phyloP scores from a whole-genome alignment of 2,888 invertebrate genomes.

The Tuberolachnus salignus region DNA sequence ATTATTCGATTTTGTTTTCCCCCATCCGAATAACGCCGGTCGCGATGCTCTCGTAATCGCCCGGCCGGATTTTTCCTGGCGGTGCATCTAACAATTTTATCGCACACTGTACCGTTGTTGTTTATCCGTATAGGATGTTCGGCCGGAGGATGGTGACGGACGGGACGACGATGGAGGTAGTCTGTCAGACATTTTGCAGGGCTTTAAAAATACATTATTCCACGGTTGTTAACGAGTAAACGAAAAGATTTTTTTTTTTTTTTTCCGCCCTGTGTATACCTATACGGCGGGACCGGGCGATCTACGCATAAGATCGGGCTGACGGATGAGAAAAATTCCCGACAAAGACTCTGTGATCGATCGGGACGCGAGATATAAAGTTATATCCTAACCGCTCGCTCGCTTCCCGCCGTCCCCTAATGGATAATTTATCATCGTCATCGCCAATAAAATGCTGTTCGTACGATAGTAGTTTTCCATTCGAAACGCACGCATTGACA shows the following conservation, averaged over 20 bases:
- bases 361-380: slow-evolving; percentile 2
- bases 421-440: background rate
- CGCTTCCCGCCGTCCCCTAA: background rate
- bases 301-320: background rate
- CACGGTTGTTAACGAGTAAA: slow-evolving; percentile 9
- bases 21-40: background rate
- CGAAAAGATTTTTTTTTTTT: slow-evolving; percentile 3
- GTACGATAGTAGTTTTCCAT: too few relatives aligned
- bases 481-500: too few relatives aligned
- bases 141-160: too few relatives aligned
- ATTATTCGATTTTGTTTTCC: background rate
- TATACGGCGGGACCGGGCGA: background rate
- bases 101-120: background rate
- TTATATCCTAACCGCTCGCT: background rate
- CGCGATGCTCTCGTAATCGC: background rate
- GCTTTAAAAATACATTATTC: slow-evolving; percentile 25
- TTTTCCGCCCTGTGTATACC: background rate
- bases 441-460: background rate
- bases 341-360: slow-evolving; percentile 7
- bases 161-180: too few relatives aligned
- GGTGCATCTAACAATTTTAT: background rate
- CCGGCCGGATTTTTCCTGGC: background rate
- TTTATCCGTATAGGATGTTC: background rate
- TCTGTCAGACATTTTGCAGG: background rate
- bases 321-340: background rate